Evolutionary conservation across 2,888 invertebrate species (phyloP).

Genomic region (Agrilus cyanescens): DNA sequence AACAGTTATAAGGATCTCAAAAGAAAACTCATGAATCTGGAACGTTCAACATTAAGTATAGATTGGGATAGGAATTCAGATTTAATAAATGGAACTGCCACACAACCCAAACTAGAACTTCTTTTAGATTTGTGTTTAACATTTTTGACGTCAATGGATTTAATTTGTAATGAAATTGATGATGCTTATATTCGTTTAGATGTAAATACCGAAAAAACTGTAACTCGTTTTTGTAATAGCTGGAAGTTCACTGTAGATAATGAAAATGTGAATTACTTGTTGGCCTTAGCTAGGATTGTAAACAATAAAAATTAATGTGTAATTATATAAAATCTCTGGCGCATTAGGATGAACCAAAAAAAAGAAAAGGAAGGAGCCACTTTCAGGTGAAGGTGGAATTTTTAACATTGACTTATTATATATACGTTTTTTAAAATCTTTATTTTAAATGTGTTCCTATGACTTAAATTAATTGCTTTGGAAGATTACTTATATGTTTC

Average conservation of each 20-base stretch:
- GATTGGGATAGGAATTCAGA: slow-evolving; percentile 24
- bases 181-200: slow-evolving; percentile 21
- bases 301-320: too few relatives aligned
- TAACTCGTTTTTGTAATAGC: slow-evolving; percentile 19
- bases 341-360: too few relatives aligned
- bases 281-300: slow-evolving; percentile 21
- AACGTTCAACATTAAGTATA: slow-evolving; percentile 23
- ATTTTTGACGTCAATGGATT: slow-evolving; percentile 24
- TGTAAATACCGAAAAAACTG: slow-evolving; percentile 20
- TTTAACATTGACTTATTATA: too few relatives aligned
- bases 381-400: too few relatives aligned
- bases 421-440: too few relatives aligned
- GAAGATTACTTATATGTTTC: too few relatives aligned
- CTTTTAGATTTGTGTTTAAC: slow-evolving; percentile 25
- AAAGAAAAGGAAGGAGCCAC: too few relatives aligned
- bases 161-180: slow-evolving; percentile 21
- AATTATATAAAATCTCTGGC: too few relatives aligned
- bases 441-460: too few relatives aligned
- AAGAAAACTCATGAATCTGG: slow-evolving; percentile 24
- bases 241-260: slow-evolving; percentile 19
- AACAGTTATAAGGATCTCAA: slow-evolving; percentile 24
- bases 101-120: slow-evolving; percentile 27
- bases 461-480: too few relatives aligned
- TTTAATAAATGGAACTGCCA: slow-evolving; percentile 26
- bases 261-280: slow-evolving; percentile 16